These are phyloP conservation scores for Megalonaias nervosa DNA, from an alignment of 1,140 invertebrate species.

Conservation along the genomic window DNA sequence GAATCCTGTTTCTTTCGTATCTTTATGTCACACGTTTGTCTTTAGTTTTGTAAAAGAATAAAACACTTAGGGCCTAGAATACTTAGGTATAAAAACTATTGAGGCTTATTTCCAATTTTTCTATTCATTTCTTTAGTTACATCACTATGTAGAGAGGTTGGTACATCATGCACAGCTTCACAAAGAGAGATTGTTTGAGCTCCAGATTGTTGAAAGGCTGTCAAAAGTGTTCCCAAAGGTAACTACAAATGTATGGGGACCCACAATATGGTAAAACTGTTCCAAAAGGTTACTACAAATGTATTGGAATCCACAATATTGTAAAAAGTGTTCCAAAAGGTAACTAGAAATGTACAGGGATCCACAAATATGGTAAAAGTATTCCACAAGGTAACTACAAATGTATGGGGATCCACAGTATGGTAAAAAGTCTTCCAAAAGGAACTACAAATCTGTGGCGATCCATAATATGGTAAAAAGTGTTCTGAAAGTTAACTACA, in stretches of 20 bases:
- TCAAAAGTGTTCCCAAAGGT: conserved; percentile 55
- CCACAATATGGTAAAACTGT: too few relatives aligned
- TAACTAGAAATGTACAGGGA: neutral
- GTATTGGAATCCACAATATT: too few relatives aligned
- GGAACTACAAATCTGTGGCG: conserved; percentile 17
- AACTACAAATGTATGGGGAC: conserved; percentile 3
- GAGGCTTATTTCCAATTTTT: neutral
- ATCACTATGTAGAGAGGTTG: conserved; percentile 57
- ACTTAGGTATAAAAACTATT: neutral
- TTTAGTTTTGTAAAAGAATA: too few relatives aligned
- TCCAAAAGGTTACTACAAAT: too few relatives aligned
- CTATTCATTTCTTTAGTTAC: conserved; percentile 38
- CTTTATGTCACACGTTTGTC: too few relatives aligned
- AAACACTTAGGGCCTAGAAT: neutral
- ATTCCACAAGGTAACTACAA: conserved; percentile 48
- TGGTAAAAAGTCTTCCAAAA: conserved; percentile 47
- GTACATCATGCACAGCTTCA: conserved; percentile 45
- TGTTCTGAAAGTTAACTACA: conserved; percentile 51
- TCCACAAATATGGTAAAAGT: conserved; percentile 26
- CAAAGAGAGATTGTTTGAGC: conserved; percentile 51
- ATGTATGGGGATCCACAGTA: neutral
- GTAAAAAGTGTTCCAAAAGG: conserved; percentile 36
- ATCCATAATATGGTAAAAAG: conserved; percentile 14
- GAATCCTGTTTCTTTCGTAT: too few relatives aligned
- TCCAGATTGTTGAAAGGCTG: conserved; percentile 48